Percentiles rank a stretch among this genome's conserved stretches.
Conservation (phyloP, 1,140 invertebrate genomes). For the Andricus grossulariae region DNA sequence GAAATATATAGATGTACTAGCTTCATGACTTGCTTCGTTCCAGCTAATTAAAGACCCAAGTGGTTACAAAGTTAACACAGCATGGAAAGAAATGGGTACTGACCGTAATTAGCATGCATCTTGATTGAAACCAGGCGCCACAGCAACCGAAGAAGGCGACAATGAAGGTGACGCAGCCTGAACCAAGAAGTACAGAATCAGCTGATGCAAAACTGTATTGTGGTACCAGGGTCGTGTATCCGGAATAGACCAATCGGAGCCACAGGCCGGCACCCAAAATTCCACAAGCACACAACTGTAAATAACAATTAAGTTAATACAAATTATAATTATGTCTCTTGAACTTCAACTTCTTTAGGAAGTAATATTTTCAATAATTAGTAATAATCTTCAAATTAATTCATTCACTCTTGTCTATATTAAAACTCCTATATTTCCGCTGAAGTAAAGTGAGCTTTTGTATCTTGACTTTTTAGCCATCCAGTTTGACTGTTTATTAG, state of each 20-base stretch:
- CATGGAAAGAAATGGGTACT: conserved; percentile 59
- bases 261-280: conserved; percentile 86
- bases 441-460: too few relatives aligned
- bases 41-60: too few relatives aligned
- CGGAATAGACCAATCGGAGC: conserved; percentile 83
- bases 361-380: too few relatives aligned
- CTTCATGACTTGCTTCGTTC: too few relatives aligned
- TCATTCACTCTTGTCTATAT: too few relatives aligned
- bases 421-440: too few relatives aligned
- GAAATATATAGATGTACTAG: too few relatives aligned
- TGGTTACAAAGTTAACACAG: too few relatives aligned
- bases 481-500: too few relatives aligned
- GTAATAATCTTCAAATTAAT: too few relatives aligned
- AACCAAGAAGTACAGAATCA: conserved; percentile 81
- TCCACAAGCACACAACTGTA: conserved; percentile 85
- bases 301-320: conserved; percentile 38
- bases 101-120: conserved; percentile 85
- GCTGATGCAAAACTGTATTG: conserved; percentile 83
- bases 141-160: conserved; percentile 89
- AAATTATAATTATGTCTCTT: neutral
- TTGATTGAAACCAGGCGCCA: conserved; percentile 87
- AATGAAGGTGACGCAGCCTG: conserved; percentile 83
- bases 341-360: too few relatives aligned
- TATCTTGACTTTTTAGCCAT: too few relatives aligned
- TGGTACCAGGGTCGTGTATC: conserved; percentile 83